Base-by-base conservation (phyloP, 64 coral and sea anemone species). In the Montipora sp. region DNA sequence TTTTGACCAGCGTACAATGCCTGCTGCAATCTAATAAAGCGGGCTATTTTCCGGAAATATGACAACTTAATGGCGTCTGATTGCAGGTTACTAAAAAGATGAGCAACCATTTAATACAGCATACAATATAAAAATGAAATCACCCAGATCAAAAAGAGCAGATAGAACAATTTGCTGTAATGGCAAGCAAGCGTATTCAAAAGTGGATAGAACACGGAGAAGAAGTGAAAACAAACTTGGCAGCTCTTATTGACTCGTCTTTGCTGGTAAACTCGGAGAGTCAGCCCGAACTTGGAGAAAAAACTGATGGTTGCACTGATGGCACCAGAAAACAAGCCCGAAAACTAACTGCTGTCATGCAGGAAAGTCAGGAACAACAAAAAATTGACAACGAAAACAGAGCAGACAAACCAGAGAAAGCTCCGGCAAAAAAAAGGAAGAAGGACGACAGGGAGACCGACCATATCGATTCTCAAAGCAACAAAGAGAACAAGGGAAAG, bases 111-210 rank as follows among this genome's bases (percentile, higher is more conserved):
- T 63, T 55, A 55, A 55, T 55, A 55, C 51, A 55, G 51, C 51
- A 55, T 55, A 55, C 59, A 63, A 63, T 63, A 63, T 63, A 63
- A 63, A 15, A 63, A 1, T 63, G 59, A 63, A 63, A 63, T 63
- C 59, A 11, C 59, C 14, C 59, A 83, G 80, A 83, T 59, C 22
- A 83, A 83, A 83, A 83, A 47, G 55, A 59, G 43, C 51, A 83
- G 19, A 83, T 83, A 22, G 53, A 82, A n/a, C 51, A 82, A 18
- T 82, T 82, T 24, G 51, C 80, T 65, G 5, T 55, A 18, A 13
- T 59, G 51, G 80, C 59, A 11, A 65, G 80, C 23, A 20, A 59
- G n/a, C 80, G 3, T 47, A 12, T 82, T 5, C 51, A 57, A 65
- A 49, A 82, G 20, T 59, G 51, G 80, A 59, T 82, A 21, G 59